phyloP scores from a whole-genome alignment of 2,797 vertebrate species.

The Momotus momota region DNA sequence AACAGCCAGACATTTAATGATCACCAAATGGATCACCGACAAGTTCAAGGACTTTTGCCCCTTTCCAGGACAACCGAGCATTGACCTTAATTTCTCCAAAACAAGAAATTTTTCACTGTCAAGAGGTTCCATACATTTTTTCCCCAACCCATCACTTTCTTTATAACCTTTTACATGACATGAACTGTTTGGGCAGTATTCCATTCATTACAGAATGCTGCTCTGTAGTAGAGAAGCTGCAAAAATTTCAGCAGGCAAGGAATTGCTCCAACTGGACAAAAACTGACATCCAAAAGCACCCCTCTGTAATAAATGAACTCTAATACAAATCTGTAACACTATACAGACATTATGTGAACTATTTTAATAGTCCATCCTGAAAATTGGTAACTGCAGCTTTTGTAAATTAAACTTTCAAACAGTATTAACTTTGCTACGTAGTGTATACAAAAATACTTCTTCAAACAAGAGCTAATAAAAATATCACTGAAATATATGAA shows the following conservation, averaged over 20 bases:
- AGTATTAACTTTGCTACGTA: neutral
- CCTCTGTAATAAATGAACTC: neutral
- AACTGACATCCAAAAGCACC: neutral
- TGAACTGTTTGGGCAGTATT: neutral
- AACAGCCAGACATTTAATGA: neutral
- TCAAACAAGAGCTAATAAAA: neutral
- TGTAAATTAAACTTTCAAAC: neutral
- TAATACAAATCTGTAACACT: neutral
- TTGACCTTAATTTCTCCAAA: slow-evolving; percentile 6
- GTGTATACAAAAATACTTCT: neutral
- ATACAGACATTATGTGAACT: neutral
- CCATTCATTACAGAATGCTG: rapidly evolving
- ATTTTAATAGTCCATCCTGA: neutral
- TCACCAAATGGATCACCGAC: neutral
- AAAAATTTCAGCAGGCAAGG: neutral
- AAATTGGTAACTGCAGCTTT: neutral
- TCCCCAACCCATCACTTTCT: neutral
- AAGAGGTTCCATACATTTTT: neutral
- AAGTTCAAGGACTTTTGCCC: slow-evolving; percentile 22
- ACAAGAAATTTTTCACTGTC: neutral
- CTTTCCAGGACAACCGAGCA: neutral
- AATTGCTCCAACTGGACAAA: neutral
- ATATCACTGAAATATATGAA: neutral
- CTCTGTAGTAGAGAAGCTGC: neutral
- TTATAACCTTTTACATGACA: neutral